Base-by-base conservation (phyloP, 2,888 invertebrate species). In the Ectemnius cavifrons region DNA sequence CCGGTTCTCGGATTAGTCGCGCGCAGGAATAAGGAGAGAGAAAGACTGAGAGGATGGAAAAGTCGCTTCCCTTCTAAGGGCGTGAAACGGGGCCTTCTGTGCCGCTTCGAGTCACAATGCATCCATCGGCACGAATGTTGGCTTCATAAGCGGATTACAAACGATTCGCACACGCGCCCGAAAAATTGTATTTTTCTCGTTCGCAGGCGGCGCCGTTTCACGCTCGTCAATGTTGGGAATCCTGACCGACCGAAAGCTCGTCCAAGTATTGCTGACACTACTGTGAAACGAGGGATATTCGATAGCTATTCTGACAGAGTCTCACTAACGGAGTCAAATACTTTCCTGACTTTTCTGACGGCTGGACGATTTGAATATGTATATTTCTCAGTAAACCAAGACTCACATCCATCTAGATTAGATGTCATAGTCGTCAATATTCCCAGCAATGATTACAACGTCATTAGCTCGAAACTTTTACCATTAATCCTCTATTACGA, bases 1-100 rank as follows among this genome's bases (percentile, higher is more conserved):
- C 91, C 90, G 90, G 91, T 90, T 90, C 84, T 90, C 86, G 90
- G 91, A 91, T 91, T 91, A 91, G 86, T 84, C 83, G 84, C 78
- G 37, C 37, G 83, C 83, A 3, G 52, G 84, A 37, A n/a, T n/a
- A n/a, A n/a, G n/a, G n/a, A n/a, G n/a, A n/a, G n/a, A n/a, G 4
- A 2, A 20, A 23, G 23, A 20, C 20, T 20, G 23, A 23, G 23
- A 23, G 23, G 23, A 23, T 23, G 79, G 77, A 73, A 83, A 82
- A 84, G 83, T 82, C 83, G 80, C 67, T 61, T 68, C 45, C 70
- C 69, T 69, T 77, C 66, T 57, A 79, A 78, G 82, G 78, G 81
- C 85, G 84, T 85, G 85, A 86, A 88, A 87, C 83, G 81, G 78
- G 52, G 37, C 37, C 73, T 37, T 27, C 52, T 52, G 52, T 16